Evolutionary conservation across 2,797 vertebrate species (phyloP).

Genomic region (Tauraco hartlaubi): DNA sequence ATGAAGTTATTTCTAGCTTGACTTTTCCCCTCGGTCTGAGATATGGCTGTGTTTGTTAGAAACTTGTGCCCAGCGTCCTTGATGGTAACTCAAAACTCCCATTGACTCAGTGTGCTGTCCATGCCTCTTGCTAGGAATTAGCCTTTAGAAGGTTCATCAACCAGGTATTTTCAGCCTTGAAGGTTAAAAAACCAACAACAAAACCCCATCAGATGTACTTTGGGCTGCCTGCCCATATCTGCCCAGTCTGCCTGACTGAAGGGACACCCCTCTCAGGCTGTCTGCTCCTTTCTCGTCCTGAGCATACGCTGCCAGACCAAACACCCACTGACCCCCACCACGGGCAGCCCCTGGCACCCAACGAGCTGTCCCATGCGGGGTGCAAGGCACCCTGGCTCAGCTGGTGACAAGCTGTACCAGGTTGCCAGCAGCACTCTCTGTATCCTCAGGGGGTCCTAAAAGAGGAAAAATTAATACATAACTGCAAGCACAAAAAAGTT

Average conservation of each 20-base stretch:
- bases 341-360: not conserved
- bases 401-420: not conserved
- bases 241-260: not conserved
- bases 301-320: not conserved
- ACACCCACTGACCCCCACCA: not conserved
- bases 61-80: not conserved
- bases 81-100: not conserved
- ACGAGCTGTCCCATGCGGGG: fast-evolving
- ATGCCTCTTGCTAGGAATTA: not conserved
- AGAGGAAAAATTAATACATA: not conserved
- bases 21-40: not conserved
- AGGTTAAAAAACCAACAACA: not conserved
- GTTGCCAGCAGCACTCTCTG: not conserved
- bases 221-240: not conserved
- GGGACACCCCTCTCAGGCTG: not conserved
- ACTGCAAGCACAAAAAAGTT: not conserved
- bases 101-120: not conserved
- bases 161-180: not conserved
- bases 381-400: not conserved
- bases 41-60: not conserved
- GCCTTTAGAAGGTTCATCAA: not conserved
- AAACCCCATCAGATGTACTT: not conserved
- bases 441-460: not conserved
- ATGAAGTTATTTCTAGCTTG: slow-evolving; percentile 7
- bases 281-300: not conserved